Base-by-base conservation (phyloP, 2,888 invertebrate species). In the Ichneumoninae sp. region DNA sequence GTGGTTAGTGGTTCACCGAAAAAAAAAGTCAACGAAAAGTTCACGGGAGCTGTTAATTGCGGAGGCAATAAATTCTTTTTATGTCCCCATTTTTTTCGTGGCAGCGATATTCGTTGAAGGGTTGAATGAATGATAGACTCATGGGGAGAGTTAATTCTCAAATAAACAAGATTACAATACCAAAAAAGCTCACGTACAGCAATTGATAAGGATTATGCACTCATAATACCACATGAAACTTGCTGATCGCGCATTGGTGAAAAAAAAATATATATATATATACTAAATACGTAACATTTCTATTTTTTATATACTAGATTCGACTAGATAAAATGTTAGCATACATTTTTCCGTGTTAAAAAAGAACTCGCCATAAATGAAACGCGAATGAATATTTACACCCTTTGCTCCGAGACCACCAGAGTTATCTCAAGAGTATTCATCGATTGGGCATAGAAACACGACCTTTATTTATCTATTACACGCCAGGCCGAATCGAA, bases 401-500 rank as follows among this genome's bases (percentile, higher is more conserved):
- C 40, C 50, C 75, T 33, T 13, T 54, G 47, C 52, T 33, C 16
- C 1, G 68, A 47, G 66, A 70, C 66, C 80, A 33, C 79, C 36
- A 72, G 70, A 77, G 74, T 70, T 80, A 83, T 84, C 82, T 80
- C 84, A 75, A 72, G 87, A 86, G 86, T 87, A 87, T 87, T 87
- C 83, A 84, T 89, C 88, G 87, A 89, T 89, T 88, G 88, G 33
- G 84, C 88, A 86, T 76, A 79, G 89, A 88, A 89, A 90, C 89
- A 88, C 88, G 88, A 91, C 87, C 90, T 92, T 93, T 92, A 92
- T 93, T 93, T 93, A 93, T 93, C 93, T 92, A 92, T 93, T 93
- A 93, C 91, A 90, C 89, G 89, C 84, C 88, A 88, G 89, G 87
- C 86, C 88, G 89, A 90, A 89, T 89, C 90, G 90, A 92, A 91